These are phyloP conservation scores for Cylas formicarius DNA, from an alignment of 1,140 invertebrate genomes.

Conservation along the genomic window DNA sequence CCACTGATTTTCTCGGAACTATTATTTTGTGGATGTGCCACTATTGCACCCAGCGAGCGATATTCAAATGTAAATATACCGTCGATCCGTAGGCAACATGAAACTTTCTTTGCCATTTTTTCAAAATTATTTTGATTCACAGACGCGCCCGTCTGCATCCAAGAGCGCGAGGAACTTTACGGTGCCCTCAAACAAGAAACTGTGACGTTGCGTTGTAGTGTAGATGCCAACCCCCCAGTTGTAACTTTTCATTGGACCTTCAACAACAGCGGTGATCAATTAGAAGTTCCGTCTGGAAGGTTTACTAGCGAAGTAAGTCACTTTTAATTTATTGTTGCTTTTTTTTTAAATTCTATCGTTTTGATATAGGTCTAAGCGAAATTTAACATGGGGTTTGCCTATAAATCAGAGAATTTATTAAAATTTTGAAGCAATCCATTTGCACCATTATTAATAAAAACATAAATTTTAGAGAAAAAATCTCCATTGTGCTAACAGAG, in stretches of 20 bases:
- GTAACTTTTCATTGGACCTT: conserved; percentile 82
- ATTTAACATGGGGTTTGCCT: too few species aligned
- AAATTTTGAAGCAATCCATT: not conserved
- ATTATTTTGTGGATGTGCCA: too few species aligned
- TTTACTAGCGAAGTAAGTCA: conserved; percentile 48
- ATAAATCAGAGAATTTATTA: too few species aligned
- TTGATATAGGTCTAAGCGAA: too few species aligned
- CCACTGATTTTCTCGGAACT: too few species aligned
- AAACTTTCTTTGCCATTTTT: too few species aligned
- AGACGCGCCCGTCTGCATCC: conserved; percentile 77
- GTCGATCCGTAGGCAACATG: too few species aligned
- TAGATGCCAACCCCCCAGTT: conserved; percentile 75
- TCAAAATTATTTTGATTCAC: conserved; percentile 29
- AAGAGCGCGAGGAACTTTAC: conserved; percentile 65
- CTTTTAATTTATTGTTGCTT: conserved; percentile 34
- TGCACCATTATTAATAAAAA: not conserved
- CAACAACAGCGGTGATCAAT: conserved; percentile 78
- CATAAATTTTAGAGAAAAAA: too few species aligned
- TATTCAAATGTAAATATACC: too few species aligned
- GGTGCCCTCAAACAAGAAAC: conserved; percentile 81
- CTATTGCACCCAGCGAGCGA: too few species aligned
- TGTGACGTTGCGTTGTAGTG: conserved; percentile 70
- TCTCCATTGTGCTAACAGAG: too few species aligned
- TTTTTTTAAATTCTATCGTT: too few species aligned
- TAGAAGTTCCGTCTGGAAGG: conserved; percentile 60